A percentile compares a stretch with the other conserved stretches of the same genome.
Conservation (phyloP, 2,113 vertebrate species). For the Aegithalos caudatus region DNA sequence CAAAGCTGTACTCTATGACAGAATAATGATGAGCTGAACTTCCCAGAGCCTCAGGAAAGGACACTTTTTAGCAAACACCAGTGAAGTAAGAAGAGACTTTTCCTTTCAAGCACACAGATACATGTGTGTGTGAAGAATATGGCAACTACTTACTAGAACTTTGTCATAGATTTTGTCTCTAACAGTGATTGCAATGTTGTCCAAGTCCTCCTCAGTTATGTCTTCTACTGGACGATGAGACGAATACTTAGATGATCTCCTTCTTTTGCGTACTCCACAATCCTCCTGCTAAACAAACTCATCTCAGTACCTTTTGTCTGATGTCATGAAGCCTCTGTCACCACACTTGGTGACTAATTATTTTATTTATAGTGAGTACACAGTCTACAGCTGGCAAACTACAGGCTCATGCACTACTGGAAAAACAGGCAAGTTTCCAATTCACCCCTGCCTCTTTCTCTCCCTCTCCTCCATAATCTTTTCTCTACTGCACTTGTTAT, state of each 20-base stretch:
- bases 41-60: neutral
- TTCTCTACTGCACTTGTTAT: neutral
- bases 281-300: slow-evolving; percentile 60
- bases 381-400: neutral
- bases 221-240: slow-evolving; percentile 81
- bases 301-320: slow-evolving; percentile 21
- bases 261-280: slow-evolving; percentile 58
- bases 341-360: neutral
- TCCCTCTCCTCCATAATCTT: neutral
- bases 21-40: neutral
- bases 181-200: slow-evolving; percentile 85
- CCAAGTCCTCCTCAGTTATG: slow-evolving; percentile 89
- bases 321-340: neutral
- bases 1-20: neutral
- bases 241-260: slow-evolving; percentile 52
- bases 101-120: neutral
- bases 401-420: neutral
- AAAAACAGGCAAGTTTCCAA: neutral
- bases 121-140: neutral
- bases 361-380: neutral
- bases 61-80: neutral
- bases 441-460: neutral
- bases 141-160: slow-evolving; percentile 78
- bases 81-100: neutral
- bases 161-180: slow-evolving; percentile 96